Percentiles rank a stretch among this genome's conserved stretches.
Conservation (phyloP, 2,113 vertebrate genomes). For the Mustela nigripes region DNA sequence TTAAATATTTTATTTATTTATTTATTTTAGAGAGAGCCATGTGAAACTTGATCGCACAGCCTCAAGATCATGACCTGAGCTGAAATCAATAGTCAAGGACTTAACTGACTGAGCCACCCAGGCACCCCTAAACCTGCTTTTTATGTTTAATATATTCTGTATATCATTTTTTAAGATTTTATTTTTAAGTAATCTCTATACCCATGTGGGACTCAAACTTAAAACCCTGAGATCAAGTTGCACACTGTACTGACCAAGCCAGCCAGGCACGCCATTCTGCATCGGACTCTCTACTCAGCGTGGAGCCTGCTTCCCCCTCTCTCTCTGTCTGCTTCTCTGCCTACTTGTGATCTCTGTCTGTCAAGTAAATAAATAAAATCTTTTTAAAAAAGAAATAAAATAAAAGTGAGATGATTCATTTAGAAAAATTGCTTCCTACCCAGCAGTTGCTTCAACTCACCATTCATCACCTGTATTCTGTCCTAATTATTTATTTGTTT, state of each 20-base stretch:
- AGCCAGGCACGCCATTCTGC: neutral
- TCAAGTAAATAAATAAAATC: no score
- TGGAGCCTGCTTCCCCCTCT: no score
- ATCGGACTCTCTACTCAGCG: no score
- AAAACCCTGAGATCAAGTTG: neutral
- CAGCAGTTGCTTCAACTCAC: neutral
- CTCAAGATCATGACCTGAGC: neutral
- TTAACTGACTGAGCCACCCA: neutral
- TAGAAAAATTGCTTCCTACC: conserved; percentile 46
- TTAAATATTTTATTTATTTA: neutral
- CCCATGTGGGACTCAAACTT: neutral
- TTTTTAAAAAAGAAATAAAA: no score
- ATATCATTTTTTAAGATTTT: neutral
- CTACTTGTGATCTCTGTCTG: no score
- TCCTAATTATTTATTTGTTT: neutral
- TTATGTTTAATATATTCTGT: neutral
- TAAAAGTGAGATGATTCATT: neutral
- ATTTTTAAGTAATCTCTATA: neutral
- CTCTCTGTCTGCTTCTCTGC: no score
- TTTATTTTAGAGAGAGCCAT: neutral
- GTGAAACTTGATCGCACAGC: neutral
- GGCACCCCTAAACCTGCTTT: neutral
- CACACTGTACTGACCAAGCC: neutral
- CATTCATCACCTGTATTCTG: neutral
- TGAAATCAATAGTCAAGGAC: neutral